phyloP scores from a whole-genome alignment of 2,113 vertebrate genomes.

The Albula glossodonta region DNA sequence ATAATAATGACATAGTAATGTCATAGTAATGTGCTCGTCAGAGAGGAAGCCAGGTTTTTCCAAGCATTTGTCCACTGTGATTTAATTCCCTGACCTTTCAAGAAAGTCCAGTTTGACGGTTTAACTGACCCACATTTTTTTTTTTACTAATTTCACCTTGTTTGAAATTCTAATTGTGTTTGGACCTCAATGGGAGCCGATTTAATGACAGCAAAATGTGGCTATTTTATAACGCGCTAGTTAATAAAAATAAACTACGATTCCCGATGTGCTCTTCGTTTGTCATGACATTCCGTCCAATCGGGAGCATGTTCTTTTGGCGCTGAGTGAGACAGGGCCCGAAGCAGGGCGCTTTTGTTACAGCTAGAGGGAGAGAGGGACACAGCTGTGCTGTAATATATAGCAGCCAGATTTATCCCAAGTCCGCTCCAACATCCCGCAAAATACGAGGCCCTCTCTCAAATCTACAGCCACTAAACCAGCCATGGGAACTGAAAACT shows the following conservation, averaged over 20 bases:
- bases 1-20: no score
- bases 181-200: no score
- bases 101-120: no score
- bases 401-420: slow-evolving; percentile 45
- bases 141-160: no score
- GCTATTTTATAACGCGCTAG: no score
- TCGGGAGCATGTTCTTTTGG: slow-evolving; percentile 58
- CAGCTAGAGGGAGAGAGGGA: slow-evolving; percentile 59
- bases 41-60: no score
- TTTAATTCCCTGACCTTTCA: no score
- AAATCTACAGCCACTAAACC: slow-evolving; percentile 54
- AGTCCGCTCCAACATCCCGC: slow-evolving; percentile 47
- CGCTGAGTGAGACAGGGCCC: slow-evolving; percentile 59
- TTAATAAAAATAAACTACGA: slow-evolving; percentile 62
- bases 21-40: no score
- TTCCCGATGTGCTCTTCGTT: slow-evolving; percentile 66
- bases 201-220: no score
- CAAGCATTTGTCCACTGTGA: no score
- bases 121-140: no score
- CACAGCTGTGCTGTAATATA: slow-evolving; percentile 54
- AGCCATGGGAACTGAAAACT: slow-evolving; percentile 61
- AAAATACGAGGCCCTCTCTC: slow-evolving; percentile 54
- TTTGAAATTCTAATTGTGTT: no score
- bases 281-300: slow-evolving; percentile 55
- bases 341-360: slow-evolving; percentile 63